These are phyloP conservation scores for Lochmaea crataegi DNA, from an alignment of 2,888 invertebrate genomes.

Conservation along the genomic window DNA sequence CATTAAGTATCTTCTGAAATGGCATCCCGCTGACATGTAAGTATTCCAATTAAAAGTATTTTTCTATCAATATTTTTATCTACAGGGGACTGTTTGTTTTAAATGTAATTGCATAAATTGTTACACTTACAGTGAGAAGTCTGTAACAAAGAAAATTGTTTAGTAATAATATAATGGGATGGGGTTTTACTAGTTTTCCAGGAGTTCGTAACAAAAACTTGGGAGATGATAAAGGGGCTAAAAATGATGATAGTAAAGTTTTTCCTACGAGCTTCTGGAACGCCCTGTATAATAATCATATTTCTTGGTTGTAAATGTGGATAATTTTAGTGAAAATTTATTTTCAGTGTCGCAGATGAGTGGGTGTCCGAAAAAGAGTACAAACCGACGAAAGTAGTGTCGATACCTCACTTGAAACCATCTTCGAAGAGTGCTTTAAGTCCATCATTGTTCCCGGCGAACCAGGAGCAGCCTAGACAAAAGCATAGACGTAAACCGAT, in stretches of 20 bases:
- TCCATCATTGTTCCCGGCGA: conserved; percentile 66
- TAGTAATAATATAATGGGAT: too few species aligned
- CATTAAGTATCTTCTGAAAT: conserved; percentile 77
- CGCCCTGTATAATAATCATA: too few species aligned
- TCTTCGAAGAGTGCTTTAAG: conserved; percentile 68
- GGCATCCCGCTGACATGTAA: conserved; percentile 90
- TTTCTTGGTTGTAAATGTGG: not conserved
- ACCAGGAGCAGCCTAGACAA: conserved; percentile 57
- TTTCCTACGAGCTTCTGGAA: too few species aligned
- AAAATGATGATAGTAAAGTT: too few species aligned
- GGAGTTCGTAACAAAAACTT: too few species aligned
- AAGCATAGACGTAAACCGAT: conserved; percentile 63
- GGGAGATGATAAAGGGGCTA: too few species aligned
- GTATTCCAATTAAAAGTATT: conserved; percentile 60
- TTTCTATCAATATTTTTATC: too few species aligned
- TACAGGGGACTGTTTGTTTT: too few species aligned
- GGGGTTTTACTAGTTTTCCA: too few species aligned
- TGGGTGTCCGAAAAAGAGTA: conserved; percentile 84
- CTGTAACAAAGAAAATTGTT: too few species aligned
- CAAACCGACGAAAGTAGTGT: conserved; percentile 72
- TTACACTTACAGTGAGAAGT: too few species aligned
- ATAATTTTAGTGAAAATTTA: conserved; percentile 21
- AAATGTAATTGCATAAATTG: too few species aligned
- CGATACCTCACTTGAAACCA: conserved; percentile 68
- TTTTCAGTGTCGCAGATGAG: conserved; percentile 83